Evolutionary conservation across 1,140 invertebrate species (phyloP), one percentile per base, ranked within the genome.

Genomic region (Sminthurides bifidus): DNA sequence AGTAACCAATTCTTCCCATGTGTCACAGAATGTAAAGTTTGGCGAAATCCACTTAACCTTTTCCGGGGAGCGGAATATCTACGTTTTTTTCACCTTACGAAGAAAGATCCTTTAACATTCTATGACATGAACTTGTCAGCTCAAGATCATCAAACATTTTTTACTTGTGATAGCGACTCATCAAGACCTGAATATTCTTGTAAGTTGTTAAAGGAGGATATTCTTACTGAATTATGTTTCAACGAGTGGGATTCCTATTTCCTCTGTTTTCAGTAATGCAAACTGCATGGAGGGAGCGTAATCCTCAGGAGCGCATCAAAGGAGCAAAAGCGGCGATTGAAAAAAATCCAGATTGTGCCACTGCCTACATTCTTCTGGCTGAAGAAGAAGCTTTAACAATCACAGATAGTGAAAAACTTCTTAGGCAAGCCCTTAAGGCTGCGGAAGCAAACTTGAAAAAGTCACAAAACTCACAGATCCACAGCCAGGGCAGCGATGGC

Each of bases 51-150:
- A 3, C 78, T 95, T 61, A 93, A 92, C 74, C 74, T 98, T 40
- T 92, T 96, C 71, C 80, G 94, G 33, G 94, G 93, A 0, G 87
- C 92, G 4, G 94, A 98, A 70, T 98, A 98, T 74, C 85, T 91
- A 65, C 75, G 92, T 31, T 94, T 93, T 72, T 88, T 83, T 67
- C 85, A 82, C 80, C 81, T 84, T 0, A 92, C 87, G 0, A 86
- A 84, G 62, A 93, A 92, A 71, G 92, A 97, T 64, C 93, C 94
- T 0, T 74, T 98, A 24, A 98, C 95, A 0, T 98, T 94, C 73
- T 97, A 98, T 71, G 95, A 98, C 68, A 97, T 98, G 92, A 98
- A 98, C 73, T 74, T 98, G 8, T 95, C 92, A 1, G 93, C 94
- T 15, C 93, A 98, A 74, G 94, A 98, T 74, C 93, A 98, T 73